Evolutionary conservation across 2,888 invertebrate genomes (phyloP).

Genomic region (Scaptomyza reducta): DNA sequence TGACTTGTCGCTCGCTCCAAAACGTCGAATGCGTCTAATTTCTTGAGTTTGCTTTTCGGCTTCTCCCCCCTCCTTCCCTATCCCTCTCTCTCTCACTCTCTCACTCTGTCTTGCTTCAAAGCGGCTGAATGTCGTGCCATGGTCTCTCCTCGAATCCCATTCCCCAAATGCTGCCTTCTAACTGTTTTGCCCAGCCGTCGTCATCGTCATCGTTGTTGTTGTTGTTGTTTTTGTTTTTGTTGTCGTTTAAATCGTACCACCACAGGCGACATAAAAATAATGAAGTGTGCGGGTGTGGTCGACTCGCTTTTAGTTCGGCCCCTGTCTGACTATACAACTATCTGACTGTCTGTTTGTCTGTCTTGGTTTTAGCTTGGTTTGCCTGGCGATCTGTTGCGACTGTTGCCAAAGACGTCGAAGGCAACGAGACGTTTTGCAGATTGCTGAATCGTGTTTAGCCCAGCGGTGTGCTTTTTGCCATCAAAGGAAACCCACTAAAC

Average conservation of each 20-base stretch:
- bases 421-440: constrained; percentile 73
- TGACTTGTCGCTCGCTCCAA: constrained; percentile 77
- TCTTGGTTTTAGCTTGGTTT: constrained; percentile 40
- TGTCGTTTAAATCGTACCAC: constrained; percentile 81
- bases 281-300: constrained; percentile 85
- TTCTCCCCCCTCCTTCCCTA: constrained; percentile 9
- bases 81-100: no score
- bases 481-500: constrained; percentile 58
- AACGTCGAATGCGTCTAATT: constrained; percentile 79
- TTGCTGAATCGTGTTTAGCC: constrained; percentile 77
- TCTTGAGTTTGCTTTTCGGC: constrained; percentile 62
- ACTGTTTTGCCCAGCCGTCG: constrained; percentile 25
- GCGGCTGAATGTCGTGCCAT: constrained; percentile 69
- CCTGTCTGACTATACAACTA: constrained; percentile 24
- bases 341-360: constrained; percentile 27
- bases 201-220: constrained; percentile 42
- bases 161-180: constrained; percentile 18
- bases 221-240: constrained; percentile 58
- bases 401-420: constrained; percentile 69
- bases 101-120: background rate
- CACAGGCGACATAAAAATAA: constrained; percentile 84
- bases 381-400: constrained; percentile 72
- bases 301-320: constrained; percentile 61
- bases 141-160: constrained; percentile 18
- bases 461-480: constrained; percentile 59